Evolutionary conservation across 1,140 invertebrate species (phyloP), one percentile per base, ranked within the genome.

Genomic region (Chrysomallon squamiferum): DNA sequence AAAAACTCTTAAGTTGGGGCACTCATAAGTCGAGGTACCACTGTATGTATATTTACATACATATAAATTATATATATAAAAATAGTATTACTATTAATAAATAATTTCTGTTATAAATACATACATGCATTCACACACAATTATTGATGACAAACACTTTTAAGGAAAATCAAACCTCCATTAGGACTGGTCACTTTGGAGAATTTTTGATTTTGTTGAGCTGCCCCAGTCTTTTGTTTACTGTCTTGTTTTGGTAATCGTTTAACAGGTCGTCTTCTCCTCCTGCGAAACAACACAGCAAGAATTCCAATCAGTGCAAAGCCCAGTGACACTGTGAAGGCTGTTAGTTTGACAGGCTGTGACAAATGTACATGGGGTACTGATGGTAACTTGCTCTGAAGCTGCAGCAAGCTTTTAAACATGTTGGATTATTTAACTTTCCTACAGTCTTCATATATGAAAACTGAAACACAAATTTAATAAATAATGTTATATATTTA

Each of bases 301-400:
- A 83, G 43, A 20, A 81, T 65, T 41, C 78, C 78, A 47, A 84
- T 73, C 49, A 82, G 38, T 9, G 75, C 74, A 15, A 84, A 50
- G 9, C 82, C 82, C 9, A 84, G 58, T 9, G 79, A 71, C 6
- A 82, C 69, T 56, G 75, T 68, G 20, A 82, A 60, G 13, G 77
- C 65, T 15, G 80, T 76, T 15, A 75, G 47, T 66, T 79, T 82
- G 11, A 73, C 62, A 49, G 74, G 76, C n/a, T 57, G 59, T 13
- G 67, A 66, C 32, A 75, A 50, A 5, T 38, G 35, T 5, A 38
- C 35, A 1, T 56, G 49, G 13, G 68, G 30, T 22, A 71, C 33
- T 35, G 43, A 15, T 47, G 71, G 67, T 20, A 73, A 11, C 0
- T 35, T 33, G 7, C 33, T 47, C 35, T 65, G 68, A n/a, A 67